Evolutionary conservation across 37 sponge, comb jelly and placozoan genomes (phyloP).

Genomic region (Tethya wilhelma): DNA sequence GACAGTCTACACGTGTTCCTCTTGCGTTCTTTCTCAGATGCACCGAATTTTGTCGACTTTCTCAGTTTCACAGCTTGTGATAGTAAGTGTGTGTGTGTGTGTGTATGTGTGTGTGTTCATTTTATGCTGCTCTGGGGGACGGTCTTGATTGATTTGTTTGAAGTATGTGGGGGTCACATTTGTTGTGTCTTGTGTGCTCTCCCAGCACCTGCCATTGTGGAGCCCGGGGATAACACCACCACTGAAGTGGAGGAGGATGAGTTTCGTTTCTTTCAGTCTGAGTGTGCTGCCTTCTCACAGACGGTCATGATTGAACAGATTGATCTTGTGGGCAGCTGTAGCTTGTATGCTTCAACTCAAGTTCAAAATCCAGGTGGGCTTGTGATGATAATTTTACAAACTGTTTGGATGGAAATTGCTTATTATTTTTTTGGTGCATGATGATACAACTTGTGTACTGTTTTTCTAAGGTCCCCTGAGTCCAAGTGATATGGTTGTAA

Average conservation of each 20-base stretch:
- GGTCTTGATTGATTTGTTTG: background rate
- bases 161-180: background rate
- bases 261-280: conserved; percentile 85
- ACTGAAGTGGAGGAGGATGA: conserved; percentile 77
- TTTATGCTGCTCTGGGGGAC: background rate
- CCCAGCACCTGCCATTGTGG: conserved; percentile 79
- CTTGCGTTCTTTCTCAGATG: conserved; percentile 71
- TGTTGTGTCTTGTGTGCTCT: background rate
- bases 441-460: background rate
- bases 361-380: conserved; percentile 65
- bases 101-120: background rate
- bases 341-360: conserved; percentile 76
- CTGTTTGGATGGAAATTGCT: background rate
- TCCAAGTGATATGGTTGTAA: conserved; percentile 29
- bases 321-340: conserved; percentile 70
- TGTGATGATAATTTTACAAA: background rate
- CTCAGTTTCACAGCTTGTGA: conserved; percentile 84
- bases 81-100: conserved; percentile 49
- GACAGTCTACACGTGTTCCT: conserved; percentile 71
- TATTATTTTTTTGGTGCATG: background rate
- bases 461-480: conserved; percentile 70
- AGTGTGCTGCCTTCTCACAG: conserved; percentile 68
- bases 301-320: conserved; percentile 84
- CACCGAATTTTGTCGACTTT: conserved; percentile 73
- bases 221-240: conserved; percentile 77